Conservation (phyloP, 2,888 invertebrate genomes). For the Torymus texanus region DNA sequence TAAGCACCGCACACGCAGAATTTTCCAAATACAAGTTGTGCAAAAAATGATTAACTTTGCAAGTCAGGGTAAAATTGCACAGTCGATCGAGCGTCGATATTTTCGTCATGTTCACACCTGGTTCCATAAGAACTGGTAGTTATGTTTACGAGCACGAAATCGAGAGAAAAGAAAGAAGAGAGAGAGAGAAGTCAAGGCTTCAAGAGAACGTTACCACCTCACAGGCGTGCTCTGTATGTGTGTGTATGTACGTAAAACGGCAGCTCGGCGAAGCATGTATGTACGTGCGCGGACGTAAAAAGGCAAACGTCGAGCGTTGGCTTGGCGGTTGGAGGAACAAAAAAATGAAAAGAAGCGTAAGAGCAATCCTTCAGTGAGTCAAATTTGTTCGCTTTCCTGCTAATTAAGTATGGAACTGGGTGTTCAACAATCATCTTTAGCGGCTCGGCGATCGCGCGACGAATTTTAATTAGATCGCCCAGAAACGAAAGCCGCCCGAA, state of each 20-base stretch:
- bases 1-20: not conserved
- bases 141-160: slow-evolving; percentile 58
- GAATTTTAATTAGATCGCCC: slow-evolving; percentile 55
- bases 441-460: slow-evolving; percentile 19
- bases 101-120: slow-evolving; percentile 48
- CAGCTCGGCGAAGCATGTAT: not conserved
- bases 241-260: not conserved
- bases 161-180: slow-evolving; percentile 21
- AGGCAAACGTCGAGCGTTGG: too few relatives aligned
- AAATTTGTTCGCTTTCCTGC: slow-evolving; percentile 58
- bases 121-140: slow-evolving; percentile 49
- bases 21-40: too few relatives aligned
- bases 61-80: slow-evolving; percentile 1
- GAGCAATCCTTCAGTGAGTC: slow-evolving; percentile 48
- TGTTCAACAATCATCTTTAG: not conserved
- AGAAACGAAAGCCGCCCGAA: slow-evolving; percentile 1
- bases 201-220: too few relatives aligned
- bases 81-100: slow-evolving; percentile 38
- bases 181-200: too few relatives aligned
- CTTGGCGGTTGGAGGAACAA: not conserved
- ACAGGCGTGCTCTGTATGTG: not conserved
- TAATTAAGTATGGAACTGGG: slow-evolving; percentile 58
- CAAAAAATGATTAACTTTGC: too few relatives aligned
- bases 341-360: slow-evolving; percentile 29
- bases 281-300: not conserved